These are phyloP conservation scores for Phaenicophaeus curvirostris DNA, from an alignment of 2,797 vertebrate genomes.

Conservation along the genomic window DNA sequence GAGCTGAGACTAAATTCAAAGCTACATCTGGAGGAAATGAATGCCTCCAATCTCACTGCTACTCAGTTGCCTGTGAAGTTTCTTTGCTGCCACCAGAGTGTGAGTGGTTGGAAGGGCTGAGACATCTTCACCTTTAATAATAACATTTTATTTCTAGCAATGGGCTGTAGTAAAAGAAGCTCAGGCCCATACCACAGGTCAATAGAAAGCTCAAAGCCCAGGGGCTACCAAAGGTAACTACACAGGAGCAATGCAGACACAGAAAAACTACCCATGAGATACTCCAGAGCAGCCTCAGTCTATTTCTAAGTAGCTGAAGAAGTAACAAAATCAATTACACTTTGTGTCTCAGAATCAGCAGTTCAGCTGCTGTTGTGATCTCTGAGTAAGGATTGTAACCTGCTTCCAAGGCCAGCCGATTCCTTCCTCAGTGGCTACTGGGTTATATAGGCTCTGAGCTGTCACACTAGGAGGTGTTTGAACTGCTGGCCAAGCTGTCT, in stretches of 20 bases:
- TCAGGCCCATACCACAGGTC: background rate
- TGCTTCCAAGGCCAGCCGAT: background rate
- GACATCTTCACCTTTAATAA: background rate
- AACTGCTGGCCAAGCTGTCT: background rate
- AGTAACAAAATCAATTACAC: background rate
- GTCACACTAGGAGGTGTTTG: background rate
- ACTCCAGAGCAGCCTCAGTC: background rate
- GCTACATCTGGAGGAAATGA: background rate
- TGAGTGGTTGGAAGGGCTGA: background rate
- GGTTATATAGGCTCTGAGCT: background rate
- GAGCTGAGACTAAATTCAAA: background rate
- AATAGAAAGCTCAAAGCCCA: background rate
- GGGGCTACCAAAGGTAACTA: background rate
- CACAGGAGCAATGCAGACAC: background rate
- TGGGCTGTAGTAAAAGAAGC: background rate
- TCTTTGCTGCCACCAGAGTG: background rate
- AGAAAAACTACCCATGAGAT: background rate
- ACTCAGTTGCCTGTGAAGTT: background rate
- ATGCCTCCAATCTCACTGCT: rapidly evolving
- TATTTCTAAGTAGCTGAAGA: background rate
- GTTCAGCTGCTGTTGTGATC: background rate
- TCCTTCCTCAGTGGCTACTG: background rate
- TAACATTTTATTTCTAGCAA: background rate
- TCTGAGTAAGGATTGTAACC: background rate
- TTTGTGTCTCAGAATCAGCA: background rate